phyloP scores from a whole-genome alignment of 2,113 vertebrate genomes.

The Erythrocebus patas region DNA sequence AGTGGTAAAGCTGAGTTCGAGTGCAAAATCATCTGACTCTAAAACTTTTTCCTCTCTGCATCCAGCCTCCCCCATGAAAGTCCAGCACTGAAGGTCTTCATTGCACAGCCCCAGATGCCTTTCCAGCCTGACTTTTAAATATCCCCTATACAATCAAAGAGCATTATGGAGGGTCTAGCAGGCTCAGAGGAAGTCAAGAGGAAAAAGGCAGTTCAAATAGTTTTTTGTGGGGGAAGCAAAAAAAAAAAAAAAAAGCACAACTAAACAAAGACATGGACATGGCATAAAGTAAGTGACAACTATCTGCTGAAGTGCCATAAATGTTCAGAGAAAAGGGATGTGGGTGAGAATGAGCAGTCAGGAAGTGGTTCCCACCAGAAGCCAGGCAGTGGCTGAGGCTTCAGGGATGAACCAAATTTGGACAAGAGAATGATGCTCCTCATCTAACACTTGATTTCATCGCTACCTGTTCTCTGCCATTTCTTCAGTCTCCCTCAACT shows the following conservation, averaged over 20 bases:
- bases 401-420: background rate
- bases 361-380: background rate
- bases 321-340: background rate
- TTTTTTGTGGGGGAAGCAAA: background rate
- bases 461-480: accelerated
- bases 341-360: background rate
- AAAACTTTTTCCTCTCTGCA: background rate
- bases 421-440: background rate
- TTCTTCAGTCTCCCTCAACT: background rate
- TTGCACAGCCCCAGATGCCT: background rate
- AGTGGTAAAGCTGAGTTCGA: background rate
- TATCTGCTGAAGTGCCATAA: background rate
- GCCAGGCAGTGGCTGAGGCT: background rate
- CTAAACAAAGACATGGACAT: background rate
- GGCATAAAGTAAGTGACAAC: background rate
- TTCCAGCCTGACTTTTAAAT: background rate
- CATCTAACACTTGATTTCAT: background rate
- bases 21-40: background rate
- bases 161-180: background rate
- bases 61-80: background rate
- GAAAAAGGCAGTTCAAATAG: background rate
- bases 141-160: background rate
- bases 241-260: background rate
- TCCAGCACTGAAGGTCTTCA: accelerated
- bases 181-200: background rate